Base-by-base conservation (phyloP, 30 jellyfish, hydroid and myxozoan species). In the Hydractinia symbiolongicarpus region DNA sequence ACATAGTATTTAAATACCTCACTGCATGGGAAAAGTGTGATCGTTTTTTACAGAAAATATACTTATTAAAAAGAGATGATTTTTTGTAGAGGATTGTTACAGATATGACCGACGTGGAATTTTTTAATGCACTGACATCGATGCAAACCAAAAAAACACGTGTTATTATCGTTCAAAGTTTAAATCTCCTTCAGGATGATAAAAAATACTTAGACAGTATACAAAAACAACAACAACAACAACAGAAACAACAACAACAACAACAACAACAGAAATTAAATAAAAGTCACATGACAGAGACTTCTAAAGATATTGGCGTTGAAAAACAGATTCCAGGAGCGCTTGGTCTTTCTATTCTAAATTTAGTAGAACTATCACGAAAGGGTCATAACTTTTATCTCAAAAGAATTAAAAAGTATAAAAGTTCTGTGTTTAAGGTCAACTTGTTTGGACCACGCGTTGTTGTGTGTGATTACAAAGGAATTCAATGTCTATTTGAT, bases 311-410 rank as follows among this genome's bases (percentile, higher is more conserved):
- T 13, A 11, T 58, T 58, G 15, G 69, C 69, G 15, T 0, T 58
- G 74, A 13, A 7, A 64, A 64, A 71, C 56, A 71, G 51, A 58
- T 71, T 20, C 80, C 80, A 2, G 80, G 80, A 0, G n/a, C 13
- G n/a, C 61, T 71, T 8, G 80, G 80, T n/a, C 51, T 71, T 8
- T 20, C 80, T n/a, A 4, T 49, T 55, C 51, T 71, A 9, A 71
- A 71, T 71, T 6, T 71, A 30, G 51, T 71, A 14, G 67, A 58
- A 8, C 40, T 71, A 58, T 40, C 5, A 4, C 56, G 61, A 71
- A 20, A 30, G 17, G 80, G 80, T 4, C 80, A 71, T 15, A 54
- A 20, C 16, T 71, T 71, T 50, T 71, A 71, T 60, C 54, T 40
- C 11, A 71, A 3, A 6, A 71, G 58, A 71, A 30, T 30, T 6